Evolutionary conservation across 2,888 invertebrate genomes (phyloP), one percentile per base, ranked within the genome.

Genomic region (Hypolimnas misippus): DNA sequence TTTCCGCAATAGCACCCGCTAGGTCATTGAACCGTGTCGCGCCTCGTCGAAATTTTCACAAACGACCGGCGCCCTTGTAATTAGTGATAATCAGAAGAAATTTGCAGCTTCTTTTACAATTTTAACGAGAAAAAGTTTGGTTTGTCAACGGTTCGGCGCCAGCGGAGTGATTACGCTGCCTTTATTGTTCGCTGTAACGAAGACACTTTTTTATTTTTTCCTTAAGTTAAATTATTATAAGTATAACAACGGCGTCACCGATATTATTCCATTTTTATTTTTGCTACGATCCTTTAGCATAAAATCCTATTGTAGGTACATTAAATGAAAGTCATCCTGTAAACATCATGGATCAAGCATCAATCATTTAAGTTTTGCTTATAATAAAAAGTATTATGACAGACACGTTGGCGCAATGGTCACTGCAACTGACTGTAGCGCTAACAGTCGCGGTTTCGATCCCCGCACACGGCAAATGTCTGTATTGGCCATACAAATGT

Each of bases 1-100:
- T 76, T 75, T 72, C 69, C 73, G 68, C 66, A 71, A 77, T 76
- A 75, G 74, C 78, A 74, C 72, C 76, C 78, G 78, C 82, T 81
- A 74, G 87, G 84, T 84, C 78, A 80, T 76, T 84, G 89, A 89
- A 82, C 89, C 79, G 81, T 77, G 65, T 72, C 76, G 73, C 77
- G 76, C 77, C 74, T 70, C 19, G 70, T 69, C 71, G 70, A 74
- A 81, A 78, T 76, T 82, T 77, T 81, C 78, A 74, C 77, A 81
- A 84, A 83, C 81, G 78, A 71, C 74, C 49, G 49, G 29, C 49
- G 29, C 49, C 72, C 69, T 74, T 75, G 83, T 88, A 89, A 89
- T 89, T 88, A 88, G 87, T 84, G 87, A 87, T 86, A 83, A 86
- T 87, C 82, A 82, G 69, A 73, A 73, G 75, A 74, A 85, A 82